Conservation (phyloP, 2,797 vertebrate genomes). For the Gallirallus australis region DNA sequence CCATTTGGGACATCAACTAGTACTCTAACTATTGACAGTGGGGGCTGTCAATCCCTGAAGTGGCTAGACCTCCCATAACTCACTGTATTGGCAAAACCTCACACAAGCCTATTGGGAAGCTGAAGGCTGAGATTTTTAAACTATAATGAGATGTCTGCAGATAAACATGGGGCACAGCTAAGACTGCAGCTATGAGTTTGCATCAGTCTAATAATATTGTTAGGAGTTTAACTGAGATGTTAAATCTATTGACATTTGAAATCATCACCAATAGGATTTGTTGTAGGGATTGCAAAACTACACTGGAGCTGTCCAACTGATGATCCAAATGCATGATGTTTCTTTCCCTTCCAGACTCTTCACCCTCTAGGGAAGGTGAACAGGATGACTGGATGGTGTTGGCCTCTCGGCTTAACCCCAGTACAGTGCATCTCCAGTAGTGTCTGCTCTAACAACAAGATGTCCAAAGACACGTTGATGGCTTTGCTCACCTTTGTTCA, state of each 20-base stretch:
- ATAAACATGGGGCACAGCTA: neutral
- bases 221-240: neutral
- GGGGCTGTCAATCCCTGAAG: neutral
- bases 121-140: neutral
- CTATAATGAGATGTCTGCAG: neutral
- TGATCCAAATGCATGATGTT: neutral
- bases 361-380: neutral
- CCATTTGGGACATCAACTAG: neutral
- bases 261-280: neutral
- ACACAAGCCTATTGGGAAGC: neutral
- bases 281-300: neutral
- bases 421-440: fast-evolving
- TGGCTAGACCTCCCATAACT: neutral
- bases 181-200: neutral
- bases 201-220: neutral
- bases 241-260: neutral
- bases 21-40: neutral
- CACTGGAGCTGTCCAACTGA: neutral
- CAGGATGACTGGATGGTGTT: neutral
- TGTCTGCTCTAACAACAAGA: neutral
- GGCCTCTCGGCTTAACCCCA: neutral
- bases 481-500: neutral
- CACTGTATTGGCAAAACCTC: neutral
- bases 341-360: neutral
- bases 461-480: neutral